Conservation (phyloP, 1,140 invertebrate species). For the Andricus grossulariae region DNA sequence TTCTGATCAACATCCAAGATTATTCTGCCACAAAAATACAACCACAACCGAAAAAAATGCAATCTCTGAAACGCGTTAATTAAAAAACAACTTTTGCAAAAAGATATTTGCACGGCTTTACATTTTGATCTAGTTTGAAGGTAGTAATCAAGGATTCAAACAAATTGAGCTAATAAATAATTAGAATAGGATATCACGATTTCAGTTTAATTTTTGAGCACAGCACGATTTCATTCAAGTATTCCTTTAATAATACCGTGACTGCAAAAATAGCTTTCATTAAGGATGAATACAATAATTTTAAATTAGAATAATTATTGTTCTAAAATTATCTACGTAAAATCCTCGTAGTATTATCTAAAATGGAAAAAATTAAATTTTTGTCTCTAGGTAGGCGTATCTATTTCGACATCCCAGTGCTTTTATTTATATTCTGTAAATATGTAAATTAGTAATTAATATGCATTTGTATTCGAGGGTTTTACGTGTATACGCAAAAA, state of each 20-base stretch:
- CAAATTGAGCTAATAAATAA: conserved; percentile 13
- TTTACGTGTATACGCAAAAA: conserved; percentile 34
- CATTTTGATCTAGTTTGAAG: conserved; percentile 8
- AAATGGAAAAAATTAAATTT: too few relatives aligned
- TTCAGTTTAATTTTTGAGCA: not conserved
- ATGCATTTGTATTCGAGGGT: conserved; percentile 67
- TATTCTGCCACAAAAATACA: conserved; percentile 5
- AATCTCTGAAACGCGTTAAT: conserved; percentile 53
- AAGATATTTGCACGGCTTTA: not conserved
- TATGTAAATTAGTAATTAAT: conserved; percentile 68
- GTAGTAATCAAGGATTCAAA: conserved; percentile 27
- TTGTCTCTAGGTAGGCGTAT: not conserved
- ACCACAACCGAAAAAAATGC: conserved; percentile 44
- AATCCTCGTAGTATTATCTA: too few relatives aligned
- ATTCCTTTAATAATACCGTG: not conserved
- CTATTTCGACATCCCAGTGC: conserved; percentile 48
- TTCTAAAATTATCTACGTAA: not conserved
- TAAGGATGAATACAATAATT: not conserved
- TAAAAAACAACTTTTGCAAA: not conserved
- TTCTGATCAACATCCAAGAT: conserved; percentile 36
- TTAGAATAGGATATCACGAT: conserved; percentile 10
- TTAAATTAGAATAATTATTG: too few relatives aligned
- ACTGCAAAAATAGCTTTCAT: not conserved
- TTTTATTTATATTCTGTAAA: conserved; percentile 73
- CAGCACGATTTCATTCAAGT: not conserved